Evolutionary conservation across 1,140 invertebrate species (phyloP).

Genomic region (Chironomus striatipennis): DNA sequence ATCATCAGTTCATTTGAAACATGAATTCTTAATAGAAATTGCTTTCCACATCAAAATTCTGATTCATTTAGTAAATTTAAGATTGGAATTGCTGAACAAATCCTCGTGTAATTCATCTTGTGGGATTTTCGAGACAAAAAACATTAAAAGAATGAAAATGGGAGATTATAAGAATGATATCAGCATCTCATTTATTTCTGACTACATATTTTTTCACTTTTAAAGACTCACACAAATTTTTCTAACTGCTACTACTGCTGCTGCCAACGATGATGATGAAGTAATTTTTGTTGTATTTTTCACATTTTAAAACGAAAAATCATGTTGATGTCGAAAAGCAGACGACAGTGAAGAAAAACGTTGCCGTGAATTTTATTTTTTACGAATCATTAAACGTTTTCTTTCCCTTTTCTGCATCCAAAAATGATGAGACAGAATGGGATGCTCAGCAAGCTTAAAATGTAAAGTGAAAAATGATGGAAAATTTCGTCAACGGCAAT

Average conservation of each 20-base stretch:
- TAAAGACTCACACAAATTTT: background rate
- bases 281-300: background rate
- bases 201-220: background rate
- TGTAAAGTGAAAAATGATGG: slow-evolving; percentile 7
- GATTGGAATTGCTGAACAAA: background rate
- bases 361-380: background rate
- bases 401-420: background rate
- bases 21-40: background rate
- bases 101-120: background rate
- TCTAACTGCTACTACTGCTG: background rate
- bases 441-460: background rate
- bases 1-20: background rate
- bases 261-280: slow-evolving; percentile 1
- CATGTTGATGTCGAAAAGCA: slow-evolving; percentile 13
- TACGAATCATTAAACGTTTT: background rate
- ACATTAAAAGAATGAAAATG: background rate
- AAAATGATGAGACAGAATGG: background rate
- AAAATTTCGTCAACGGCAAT: slow-evolving; percentile 2
- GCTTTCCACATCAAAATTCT: background rate
- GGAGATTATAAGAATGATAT: background rate
- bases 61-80: background rate
- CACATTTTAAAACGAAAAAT: background rate
- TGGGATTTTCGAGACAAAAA: background rate
- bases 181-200: background rate
- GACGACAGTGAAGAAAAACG: background rate